Conservation (phyloP, 2,113 vertebrate species). For the Gracilinanus agilis region DNA sequence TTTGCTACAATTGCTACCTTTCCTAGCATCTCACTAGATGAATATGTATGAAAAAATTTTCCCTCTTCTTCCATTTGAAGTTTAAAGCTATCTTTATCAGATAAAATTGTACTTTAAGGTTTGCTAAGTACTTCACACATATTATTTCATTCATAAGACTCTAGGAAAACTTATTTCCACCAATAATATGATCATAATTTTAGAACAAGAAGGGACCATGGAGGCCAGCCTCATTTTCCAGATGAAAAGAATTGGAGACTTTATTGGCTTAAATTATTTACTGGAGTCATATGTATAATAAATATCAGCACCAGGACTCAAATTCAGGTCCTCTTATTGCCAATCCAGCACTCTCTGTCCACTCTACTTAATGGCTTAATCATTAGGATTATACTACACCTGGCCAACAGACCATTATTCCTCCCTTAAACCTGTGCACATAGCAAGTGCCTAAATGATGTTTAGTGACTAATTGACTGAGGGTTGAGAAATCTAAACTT, state of each 20-base stretch:
- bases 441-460: background rate
- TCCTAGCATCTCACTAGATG: background rate
- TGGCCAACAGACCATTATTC: background rate
- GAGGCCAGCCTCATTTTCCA: background rate
- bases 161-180: background rate
- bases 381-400: background rate
- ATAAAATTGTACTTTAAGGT: background rate
- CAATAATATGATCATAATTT: background rate
- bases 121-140: background rate
- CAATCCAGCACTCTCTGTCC: background rate
- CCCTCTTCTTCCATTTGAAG: background rate
- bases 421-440: background rate
- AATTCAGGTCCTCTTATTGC: background rate
- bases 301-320: background rate
- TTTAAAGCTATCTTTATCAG: background rate
- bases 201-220: background rate
- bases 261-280: background rate
- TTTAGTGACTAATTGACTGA: background rate
- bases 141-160: background rate
- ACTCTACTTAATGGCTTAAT: background rate
- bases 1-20: background rate
- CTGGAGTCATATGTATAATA: background rate
- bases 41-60: background rate
- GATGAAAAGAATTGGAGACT: background rate
- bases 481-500: background rate